Evolutionary conservation across 2,113 vertebrate species (phyloP), one percentile per base, ranked within the genome.

Genomic region (Elaphurus davidianus): DNA sequence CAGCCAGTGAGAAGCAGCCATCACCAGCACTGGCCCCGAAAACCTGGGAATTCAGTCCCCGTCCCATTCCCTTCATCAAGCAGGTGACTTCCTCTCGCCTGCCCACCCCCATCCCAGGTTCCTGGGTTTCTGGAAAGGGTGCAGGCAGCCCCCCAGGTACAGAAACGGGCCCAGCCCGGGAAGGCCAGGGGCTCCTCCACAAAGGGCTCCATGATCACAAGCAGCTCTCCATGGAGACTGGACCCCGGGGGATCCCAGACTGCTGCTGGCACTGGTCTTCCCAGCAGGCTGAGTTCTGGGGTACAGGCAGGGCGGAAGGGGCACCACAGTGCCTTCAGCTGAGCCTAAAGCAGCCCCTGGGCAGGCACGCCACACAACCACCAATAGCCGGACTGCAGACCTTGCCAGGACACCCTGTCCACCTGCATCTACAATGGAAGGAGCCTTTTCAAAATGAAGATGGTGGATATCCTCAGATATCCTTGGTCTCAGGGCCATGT

Each of bases 361-460:
- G 30, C 0, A 0, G 54, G 45, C 1, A 23, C 40, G 7, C 74
- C 83, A 50, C 36, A 25, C 40, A 30, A 27, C 47, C 6, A 3
- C n/a, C 13, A 11, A 28, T 0, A 0, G 43, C 62, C 1, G 1
- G 5, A 2, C 2, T 3, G 43, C 0, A 3, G 79, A 40, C n/a
- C 62, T 25, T 15, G 36, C 15, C 23, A 0, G n/a, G 60, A 55
- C 6, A 45, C 54, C 27, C 47, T 6, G 8, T n/a, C 82, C 9
- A 27, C 9, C 25, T 23, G 28, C 25, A 28, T 19, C 2, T 28
- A 33, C 64, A 28, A 64, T 6, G 85, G 4, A 59, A 59, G 0
- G 8, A 62, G 25, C 74, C 47, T 87, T 59, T 83, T 25, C 50
- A 43, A 30, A 45, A 40, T 9, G 16, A n/a, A 47, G 50, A 40